phyloP scores from a whole-genome alignment of 2,113 vertebrate genomes.

The Bagarius yarrelli region DNA sequence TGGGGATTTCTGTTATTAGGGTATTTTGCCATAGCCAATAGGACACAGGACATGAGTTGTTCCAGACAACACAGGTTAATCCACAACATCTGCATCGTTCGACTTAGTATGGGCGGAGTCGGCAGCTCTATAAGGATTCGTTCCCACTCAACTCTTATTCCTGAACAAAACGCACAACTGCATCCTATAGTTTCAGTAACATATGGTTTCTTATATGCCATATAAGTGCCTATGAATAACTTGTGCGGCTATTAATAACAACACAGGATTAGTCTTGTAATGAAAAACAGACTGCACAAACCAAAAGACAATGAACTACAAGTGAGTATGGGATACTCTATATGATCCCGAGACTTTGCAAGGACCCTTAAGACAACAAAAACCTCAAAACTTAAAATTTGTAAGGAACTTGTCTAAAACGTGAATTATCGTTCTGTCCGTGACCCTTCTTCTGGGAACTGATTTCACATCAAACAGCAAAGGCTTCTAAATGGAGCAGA shows the following conservation, averaged over 20 bases:
- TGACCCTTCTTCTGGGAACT: conserved; percentile 61
- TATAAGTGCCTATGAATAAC: conserved; percentile 32
- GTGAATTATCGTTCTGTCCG: conserved; percentile 53
- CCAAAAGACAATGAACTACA: conserved; percentile 22
- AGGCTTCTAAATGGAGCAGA: conserved; percentile 74
- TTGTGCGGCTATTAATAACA: conserved; percentile 16
- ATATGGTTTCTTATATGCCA: conserved; percentile 14
- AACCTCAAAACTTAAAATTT: conserved; percentile 46
- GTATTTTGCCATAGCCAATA: conserved; percentile 47
- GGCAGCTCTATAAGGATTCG: conserved; percentile 6
- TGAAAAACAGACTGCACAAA: background rate
- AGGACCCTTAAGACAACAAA: conserved; percentile 40
- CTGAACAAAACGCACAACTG: conserved; percentile 45
- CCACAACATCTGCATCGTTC: conserved; percentile 57
- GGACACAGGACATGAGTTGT: conserved; percentile 56
- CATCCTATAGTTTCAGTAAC: conserved; percentile 39
- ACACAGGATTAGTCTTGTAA: background rate
- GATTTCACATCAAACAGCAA: conserved; percentile 84
- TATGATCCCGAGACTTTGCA: conserved; percentile 11
- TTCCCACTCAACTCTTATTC: conserved; percentile 34
- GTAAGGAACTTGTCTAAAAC: conserved; percentile 52
- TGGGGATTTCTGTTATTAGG: conserved; percentile 50
- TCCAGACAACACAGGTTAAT: conserved; percentile 60
- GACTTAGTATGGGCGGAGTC: conserved; percentile 38
- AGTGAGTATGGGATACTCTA: conserved; percentile 10